Conservation (phyloP, 2,888 invertebrate species). For the Diaperis boleti region DNA sequence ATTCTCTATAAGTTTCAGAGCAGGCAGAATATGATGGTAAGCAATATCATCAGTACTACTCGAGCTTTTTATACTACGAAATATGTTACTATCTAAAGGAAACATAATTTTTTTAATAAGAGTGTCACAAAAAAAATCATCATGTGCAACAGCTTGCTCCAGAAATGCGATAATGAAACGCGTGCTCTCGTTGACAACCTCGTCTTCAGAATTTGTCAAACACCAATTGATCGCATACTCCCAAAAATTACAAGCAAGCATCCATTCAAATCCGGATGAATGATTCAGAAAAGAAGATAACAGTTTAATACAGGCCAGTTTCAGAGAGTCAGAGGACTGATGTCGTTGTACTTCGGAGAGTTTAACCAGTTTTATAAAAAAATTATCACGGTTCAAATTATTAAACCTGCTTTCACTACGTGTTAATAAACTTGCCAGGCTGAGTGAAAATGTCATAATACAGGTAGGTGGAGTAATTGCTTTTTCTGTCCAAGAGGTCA, state of each 20-base stretch:
- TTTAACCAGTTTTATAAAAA: slow-evolving; percentile 44
- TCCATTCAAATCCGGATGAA: slow-evolving; percentile 74
- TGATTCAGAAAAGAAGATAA: slow-evolving; percentile 73
- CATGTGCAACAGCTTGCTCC: slow-evolving; percentile 69
- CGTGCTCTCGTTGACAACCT: slow-evolving; percentile 74
- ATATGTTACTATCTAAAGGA: slow-evolving; percentile 10
- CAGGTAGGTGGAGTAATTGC: slow-evolving; percentile 24
- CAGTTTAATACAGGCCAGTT: slow-evolving; percentile 54
- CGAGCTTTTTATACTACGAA: not conserved
- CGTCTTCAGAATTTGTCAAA: slow-evolving; percentile 77
- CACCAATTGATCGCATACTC: slow-evolving; percentile 73
- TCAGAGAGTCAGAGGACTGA: slow-evolving; percentile 51
- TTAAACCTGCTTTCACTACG: slow-evolving; percentile 72
- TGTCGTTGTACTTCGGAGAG: not conserved
- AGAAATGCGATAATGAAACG: slow-evolving; percentile 73
- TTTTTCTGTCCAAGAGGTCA: slow-evolving; percentile 59
- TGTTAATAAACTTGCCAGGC: slow-evolving; percentile 72
- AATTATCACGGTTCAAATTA: slow-evolving; percentile 67
- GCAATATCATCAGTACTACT: slow-evolving; percentile 63
- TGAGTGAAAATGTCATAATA: slow-evolving; percentile 71
- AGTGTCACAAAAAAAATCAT: slow-evolving; percentile 68
- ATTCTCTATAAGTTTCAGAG: slow-evolving; percentile 69
- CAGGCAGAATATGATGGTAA: slow-evolving; percentile 61
- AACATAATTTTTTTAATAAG: slow-evolving; percentile 70
- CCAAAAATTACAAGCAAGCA: slow-evolving; percentile 74